These are phyloP conservation scores for Ivindomyrus marchei DNA, from an alignment of 2,113 vertebrate species.

Conservation along the genomic window DNA sequence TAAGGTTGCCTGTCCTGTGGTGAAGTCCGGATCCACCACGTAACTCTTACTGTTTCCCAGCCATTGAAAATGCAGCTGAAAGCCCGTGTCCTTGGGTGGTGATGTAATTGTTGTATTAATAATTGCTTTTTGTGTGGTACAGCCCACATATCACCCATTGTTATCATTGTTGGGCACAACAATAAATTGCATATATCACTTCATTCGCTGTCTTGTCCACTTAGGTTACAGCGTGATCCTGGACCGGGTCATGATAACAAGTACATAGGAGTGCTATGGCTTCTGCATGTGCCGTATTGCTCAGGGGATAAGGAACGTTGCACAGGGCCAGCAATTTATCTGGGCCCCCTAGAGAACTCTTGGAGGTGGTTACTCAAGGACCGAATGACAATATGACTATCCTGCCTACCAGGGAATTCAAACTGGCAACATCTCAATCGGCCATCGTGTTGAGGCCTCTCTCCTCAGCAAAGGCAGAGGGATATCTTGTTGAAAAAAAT, in stretches of 20 bases:
- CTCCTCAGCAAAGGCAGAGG: constrained; percentile 29
- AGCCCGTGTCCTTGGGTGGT: background rate
- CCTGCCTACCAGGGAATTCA: background rate
- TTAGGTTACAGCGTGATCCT: background rate
- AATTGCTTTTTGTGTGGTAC: background rate
- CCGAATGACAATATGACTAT: background rate
- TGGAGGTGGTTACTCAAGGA: background rate
- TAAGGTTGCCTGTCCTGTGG: background rate
- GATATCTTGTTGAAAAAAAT: constrained; percentile 38
- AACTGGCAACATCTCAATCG: background rate
- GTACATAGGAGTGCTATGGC: no score
- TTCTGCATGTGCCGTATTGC: background rate
- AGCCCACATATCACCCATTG: background rate
- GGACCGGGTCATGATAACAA: no score
- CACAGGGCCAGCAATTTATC: background rate
- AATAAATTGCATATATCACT: background rate
- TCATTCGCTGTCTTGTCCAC: background rate
- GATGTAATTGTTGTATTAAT: background rate
- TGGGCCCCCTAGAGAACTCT: background rate
- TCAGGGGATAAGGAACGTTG: background rate
- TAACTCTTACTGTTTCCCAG: background rate
- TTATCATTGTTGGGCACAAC: background rate
- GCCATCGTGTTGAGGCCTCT: background rate
- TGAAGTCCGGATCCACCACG: background rate
- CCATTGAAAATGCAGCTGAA: background rate